Base-by-base conservation (phyloP, 2,113 vertebrate genomes). In the Syngnathus typhle region DNA sequence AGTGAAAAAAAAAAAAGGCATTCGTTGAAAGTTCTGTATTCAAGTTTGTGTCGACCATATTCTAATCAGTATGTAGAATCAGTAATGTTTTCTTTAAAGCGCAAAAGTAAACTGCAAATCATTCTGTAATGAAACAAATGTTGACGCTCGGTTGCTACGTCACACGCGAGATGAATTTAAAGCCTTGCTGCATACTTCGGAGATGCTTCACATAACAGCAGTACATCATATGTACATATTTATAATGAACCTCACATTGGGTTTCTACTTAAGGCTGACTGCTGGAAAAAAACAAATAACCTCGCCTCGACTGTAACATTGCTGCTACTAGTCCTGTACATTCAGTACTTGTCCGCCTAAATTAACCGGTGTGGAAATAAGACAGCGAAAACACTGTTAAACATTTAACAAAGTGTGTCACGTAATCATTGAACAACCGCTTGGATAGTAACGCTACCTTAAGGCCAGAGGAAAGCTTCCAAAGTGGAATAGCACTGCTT, bases 251-350 rank as follows among this genome's bases (percentile, higher is more conserved):
- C 55, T 74, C 73, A 79, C 6, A 75, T 3, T 70, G 71, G 11
- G 63, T 59, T 67, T 64, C 58, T 72, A 70, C 75, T 74, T 87
- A 84, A 88, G 84, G 80, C 84, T 76, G 75, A 65, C 54, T 72
- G 68, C 64, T 84, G 75, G 47, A 74, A 76, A 80, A 73, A 56
- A 15, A 16, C 27, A 36, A 18, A 55, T 4, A 47, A 47, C 6
- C 49, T 52, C 16, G 44, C 27, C 27, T 15, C 44, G 49, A 10
- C 19, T 4, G 49, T 21, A n/a, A 52, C 7, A n/a, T 52, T 8
- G 19, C 7, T 7, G 46, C 46, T 9, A 3, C 36, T 9, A 60
- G 27, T 43, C 41, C 38, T 21, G 60, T 58, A 58, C 55, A 58
- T 58, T 58, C 55, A 7, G 32, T 13, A 58, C 13, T 36, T 16